Percentiles rank a stretch among this genome's conserved stretches.
These are phyloP conservation scores for Tachysurus vachellii DNA, from an alignment of 2,113 vertebrate genomes.

Conservation along the genomic window DNA sequence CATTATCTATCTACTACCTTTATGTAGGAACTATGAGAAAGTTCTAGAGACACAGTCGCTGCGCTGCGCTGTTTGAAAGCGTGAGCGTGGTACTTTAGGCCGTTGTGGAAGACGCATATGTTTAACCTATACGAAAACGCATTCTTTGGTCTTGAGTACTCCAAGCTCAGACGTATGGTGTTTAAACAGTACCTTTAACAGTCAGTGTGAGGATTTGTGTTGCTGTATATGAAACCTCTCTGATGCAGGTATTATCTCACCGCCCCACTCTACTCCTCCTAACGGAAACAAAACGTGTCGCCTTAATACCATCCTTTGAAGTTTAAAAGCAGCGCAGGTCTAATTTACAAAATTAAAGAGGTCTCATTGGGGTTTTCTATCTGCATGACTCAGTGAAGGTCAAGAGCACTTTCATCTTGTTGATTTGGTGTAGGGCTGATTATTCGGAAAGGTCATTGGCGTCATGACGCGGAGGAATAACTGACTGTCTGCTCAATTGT, in stretches of 20 bases:
- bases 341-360: constrained; percentile 37
- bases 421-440: constrained; percentile 26
- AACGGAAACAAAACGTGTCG: not conserved
- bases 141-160: not conserved
- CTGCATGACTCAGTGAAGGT: constrained; percentile 47
- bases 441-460: constrained; percentile 47
- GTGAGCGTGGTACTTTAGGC: too few species aligned
- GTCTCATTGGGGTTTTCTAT: constrained; percentile 35
- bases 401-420: constrained; percentile 45
- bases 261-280: not conserved
- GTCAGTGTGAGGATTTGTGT: not conserved
- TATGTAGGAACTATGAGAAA: not conserved
- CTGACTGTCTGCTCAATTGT: not conserved
- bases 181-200: not conserved
- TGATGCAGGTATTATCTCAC: not conserved
- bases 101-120: not conserved
- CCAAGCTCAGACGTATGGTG: not conserved
- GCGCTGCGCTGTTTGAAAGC: not conserved
- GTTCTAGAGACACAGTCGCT: not conserved
- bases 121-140: not conserved
- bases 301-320: constrained; percentile 28
- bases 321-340: constrained; percentile 8
- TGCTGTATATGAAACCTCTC: not conserved
- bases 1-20: not conserved
- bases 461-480: constrained; percentile 23